Base-by-base conservation (phyloP, 2,113 vertebrate species). In the Nicator chloris region DNA sequence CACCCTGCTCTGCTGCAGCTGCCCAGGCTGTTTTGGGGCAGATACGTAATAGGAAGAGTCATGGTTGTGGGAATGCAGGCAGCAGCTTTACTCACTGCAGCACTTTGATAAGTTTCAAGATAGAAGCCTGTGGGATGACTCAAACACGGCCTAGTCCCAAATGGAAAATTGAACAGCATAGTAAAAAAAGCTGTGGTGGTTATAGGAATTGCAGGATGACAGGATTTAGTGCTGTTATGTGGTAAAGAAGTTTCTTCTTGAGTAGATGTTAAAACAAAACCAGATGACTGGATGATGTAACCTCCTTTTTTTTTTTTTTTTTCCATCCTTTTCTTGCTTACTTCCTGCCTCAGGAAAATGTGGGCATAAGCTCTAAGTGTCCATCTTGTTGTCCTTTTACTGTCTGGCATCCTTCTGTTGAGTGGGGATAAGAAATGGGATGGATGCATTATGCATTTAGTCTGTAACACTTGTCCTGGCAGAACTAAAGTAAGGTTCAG, bases 201-300 rank as follows among this genome's bases (percentile, higher is more conserved):
- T 97, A 78, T 56, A 82, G 64, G 79, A 91, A 83, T 88, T 95
- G 90, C 76, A 88, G 82, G 77, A 94, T 93, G 94, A 82, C 2
- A 44, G 80, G 82, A 91, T 95, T 92, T 93, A 94, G 47, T 84
- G 68, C 75, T 92, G 75, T 92, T 95, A 75, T 96, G 96, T 96
- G 96, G 94, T 95, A 94, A 95, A 96, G 65, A 75, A 82, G 92
- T 95, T 96, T 80, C 69, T 96, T 65, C 70, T 95, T 94, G 83
- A 64, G 86, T 92, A 59, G 92, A 95, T 35, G 69, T 78, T 94
- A 96, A 97, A 97, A 86, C 84, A 95, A 95, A 97, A 88, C 78
- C 96, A 97, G 86, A 95, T 97, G 93, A 82, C 56, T 81, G 65
- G 64, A 88, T 97, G 95, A 96, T 79, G 93, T 95, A 95, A 97